A percentile compares a stretch with the other conserved stretches of the same genome.
Evolutionary conservation across 2,113 vertebrate species (phyloP).

Genomic region (Rhinopithecus roxellana): DNA sequence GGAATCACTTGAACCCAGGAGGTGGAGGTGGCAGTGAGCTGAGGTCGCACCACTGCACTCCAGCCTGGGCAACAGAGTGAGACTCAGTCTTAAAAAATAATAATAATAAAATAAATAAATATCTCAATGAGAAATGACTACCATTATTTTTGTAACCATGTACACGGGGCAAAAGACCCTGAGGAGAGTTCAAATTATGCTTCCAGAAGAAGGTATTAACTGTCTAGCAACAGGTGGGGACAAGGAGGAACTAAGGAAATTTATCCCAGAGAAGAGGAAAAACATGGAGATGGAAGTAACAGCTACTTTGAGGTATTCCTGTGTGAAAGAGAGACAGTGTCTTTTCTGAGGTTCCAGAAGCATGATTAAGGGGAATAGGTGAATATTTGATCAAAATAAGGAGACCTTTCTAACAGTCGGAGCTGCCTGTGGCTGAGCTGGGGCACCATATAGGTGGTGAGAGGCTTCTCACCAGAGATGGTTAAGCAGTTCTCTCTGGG

Average conservation of each 20-base stretch:
- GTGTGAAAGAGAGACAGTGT: neutral
- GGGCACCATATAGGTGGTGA: neutral
- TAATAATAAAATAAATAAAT: neutral
- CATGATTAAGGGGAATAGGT: neutral
- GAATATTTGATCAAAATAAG: neutral
- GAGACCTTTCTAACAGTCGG: neutral
- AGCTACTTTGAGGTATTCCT: neutral
- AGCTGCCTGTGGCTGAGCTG: neutral
- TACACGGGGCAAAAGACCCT: neutral
- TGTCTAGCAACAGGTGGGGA: neutral
- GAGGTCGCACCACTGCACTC: too few relatives aligned
- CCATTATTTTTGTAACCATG: neutral
- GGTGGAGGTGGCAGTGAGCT: too few relatives aligned
- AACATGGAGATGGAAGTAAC: neutral
- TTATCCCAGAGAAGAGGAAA: neutral
- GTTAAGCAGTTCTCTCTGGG: too few relatives aligned
- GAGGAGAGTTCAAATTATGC: neutral
- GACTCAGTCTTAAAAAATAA: too few relatives aligned
- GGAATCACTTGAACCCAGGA: too few relatives aligned
- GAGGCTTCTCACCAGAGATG: neutral
- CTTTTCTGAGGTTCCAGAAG: neutral
- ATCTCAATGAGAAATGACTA: neutral
- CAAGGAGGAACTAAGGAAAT: neutral
- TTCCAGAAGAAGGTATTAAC: neutral
- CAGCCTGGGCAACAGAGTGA: too few relatives aligned